These are phyloP conservation scores for Dendroctonus ponderosae DNA, from an alignment of 1,140 invertebrate genomes.

Conservation along the genomic window DNA sequence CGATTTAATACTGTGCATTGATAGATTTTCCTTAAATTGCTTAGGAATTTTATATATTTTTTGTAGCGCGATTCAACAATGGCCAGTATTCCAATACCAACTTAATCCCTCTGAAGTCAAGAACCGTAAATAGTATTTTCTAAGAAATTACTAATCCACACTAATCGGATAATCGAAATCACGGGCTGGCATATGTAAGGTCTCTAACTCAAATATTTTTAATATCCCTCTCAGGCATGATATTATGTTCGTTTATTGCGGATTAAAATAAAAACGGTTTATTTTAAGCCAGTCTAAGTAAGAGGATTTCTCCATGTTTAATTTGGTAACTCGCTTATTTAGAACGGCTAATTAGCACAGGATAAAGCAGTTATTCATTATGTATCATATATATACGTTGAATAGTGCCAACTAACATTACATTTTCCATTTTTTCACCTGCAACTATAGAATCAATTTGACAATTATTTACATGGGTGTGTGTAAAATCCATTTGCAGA, in stretches of 20 bases:
- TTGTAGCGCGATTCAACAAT: too few relatives aligned
- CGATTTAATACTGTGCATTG: not conserved
- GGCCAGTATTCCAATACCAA: slow-evolving; percentile 2
- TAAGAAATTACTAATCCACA: slow-evolving; percentile 14
- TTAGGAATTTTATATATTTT: too few relatives aligned
- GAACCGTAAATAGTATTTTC: slow-evolving; percentile 12
- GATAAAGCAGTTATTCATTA: not conserved
- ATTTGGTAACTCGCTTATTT: slow-evolving; percentile 4
- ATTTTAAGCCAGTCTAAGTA: slow-evolving; percentile 11
- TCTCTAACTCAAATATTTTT: slow-evolving; percentile 14
- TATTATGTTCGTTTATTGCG: slow-evolving; percentile 8
- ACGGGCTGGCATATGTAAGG: slow-evolving; percentile 12
- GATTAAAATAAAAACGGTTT: slow-evolving; percentile 18
- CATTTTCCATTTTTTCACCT: too few relatives aligned
- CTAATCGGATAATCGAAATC: slow-evolving; percentile 15
- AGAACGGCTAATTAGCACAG: not conserved
- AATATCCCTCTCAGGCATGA: slow-evolving; percentile 3
- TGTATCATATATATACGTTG: too few relatives aligned
- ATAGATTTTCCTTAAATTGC: not conserved
- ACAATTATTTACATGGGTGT: too few relatives aligned
- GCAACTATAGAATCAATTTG: too few relatives aligned
- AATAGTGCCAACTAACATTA: too few relatives aligned
- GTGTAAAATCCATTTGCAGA: too few relatives aligned
- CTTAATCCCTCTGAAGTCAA: not conserved
- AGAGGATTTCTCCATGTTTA: not conserved